Conservation (phyloP, 2,888 invertebrate genomes). For the Thysanoteuthis rhombus region DNA sequence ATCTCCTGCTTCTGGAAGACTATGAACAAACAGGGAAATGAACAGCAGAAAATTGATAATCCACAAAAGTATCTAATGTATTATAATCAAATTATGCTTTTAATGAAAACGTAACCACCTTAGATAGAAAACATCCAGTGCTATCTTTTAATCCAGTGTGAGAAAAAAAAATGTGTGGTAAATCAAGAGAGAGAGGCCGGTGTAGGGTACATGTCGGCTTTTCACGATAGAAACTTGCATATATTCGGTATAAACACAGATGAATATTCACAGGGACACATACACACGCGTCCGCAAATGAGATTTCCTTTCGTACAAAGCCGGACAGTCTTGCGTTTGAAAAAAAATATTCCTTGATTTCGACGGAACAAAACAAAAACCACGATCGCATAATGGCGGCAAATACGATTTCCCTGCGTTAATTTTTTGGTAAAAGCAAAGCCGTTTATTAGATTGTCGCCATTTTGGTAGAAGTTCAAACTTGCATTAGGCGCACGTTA, state of each 20-base stretch:
- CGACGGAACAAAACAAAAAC: neutral
- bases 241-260: neutral
- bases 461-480: neutral
- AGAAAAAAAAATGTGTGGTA: neutral
- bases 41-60: neutral
- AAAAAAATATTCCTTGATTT: neutral
- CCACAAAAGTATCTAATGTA: neutral
- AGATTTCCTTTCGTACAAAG: neutral
- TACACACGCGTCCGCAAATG: neutral
- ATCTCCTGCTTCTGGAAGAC: neutral
- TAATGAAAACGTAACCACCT: constrained; percentile 12
- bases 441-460: neutral
- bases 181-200: neutral
- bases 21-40: neutral
- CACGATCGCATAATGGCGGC: neutral
- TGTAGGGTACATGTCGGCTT: neutral
- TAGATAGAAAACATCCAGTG: neutral
- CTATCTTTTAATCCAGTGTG: neutral
- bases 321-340: neutral
- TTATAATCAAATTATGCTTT: neutral
- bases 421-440: neutral
- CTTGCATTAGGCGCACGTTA: neutral
- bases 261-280: neutral
- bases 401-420: neutral
- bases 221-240: neutral